Percentiles rank a stretch among this genome's conserved stretches.
phyloP scores from a whole-genome alignment of 2,888 invertebrate genomes.

The Dynastes maya region DNA sequence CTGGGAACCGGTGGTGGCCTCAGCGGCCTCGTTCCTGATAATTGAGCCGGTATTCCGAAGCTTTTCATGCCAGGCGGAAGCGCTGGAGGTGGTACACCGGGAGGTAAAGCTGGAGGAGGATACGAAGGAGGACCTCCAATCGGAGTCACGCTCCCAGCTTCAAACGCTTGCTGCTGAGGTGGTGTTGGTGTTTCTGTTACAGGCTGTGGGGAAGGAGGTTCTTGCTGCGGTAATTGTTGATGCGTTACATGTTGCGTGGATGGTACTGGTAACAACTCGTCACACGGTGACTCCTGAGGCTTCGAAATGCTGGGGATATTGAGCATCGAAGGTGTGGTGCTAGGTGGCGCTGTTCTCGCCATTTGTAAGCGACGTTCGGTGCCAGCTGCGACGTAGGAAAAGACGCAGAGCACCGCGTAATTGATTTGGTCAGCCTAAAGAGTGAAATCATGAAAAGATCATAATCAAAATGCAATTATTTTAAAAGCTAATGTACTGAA shows the following conservation, averaged over 20 bases:
- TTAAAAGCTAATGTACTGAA: too few species aligned
- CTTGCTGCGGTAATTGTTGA: slow-evolving; percentile 48
- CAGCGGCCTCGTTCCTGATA: slow-evolving; percentile 60
- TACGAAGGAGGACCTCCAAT: slow-evolving; percentile 67
- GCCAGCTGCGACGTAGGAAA: slow-evolving; percentile 98
- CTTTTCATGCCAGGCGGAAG: slow-evolving; percentile 64
- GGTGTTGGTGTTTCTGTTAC: slow-evolving; percentile 24
- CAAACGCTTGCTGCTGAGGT: slow-evolving; percentile 56
- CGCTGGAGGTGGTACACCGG: slow-evolving; percentile 67
- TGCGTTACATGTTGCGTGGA: slow-evolving; percentile 53
- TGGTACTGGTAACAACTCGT: slow-evolving; percentile 54
- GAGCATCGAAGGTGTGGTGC: slow-evolving; percentile 50
- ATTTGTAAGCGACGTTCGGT: slow-evolving; percentile 78
- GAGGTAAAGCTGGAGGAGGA: slow-evolving; percentile 68
- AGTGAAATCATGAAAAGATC: too few species aligned
- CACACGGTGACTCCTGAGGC: slow-evolving; percentile 55
- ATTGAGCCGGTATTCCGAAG: slow-evolving; percentile 63
- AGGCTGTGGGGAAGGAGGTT: slow-evolving; percentile 32
- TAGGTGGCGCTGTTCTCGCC: slow-evolving; percentile 59
- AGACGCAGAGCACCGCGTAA: slow-evolving; percentile 99
- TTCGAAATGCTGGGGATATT: slow-evolving; percentile 45
- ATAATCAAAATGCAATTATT: too few species aligned
- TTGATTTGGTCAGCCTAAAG: slow-evolving; percentile 97
- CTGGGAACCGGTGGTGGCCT: slow-evolving; percentile 74
- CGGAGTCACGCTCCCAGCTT: slow-evolving; percentile 66